Evolutionary conservation across 1,140 invertebrate genomes (phyloP), one percentile per base, ranked within the genome.

Genomic region (Lysiphlebus fabarum): DNA sequence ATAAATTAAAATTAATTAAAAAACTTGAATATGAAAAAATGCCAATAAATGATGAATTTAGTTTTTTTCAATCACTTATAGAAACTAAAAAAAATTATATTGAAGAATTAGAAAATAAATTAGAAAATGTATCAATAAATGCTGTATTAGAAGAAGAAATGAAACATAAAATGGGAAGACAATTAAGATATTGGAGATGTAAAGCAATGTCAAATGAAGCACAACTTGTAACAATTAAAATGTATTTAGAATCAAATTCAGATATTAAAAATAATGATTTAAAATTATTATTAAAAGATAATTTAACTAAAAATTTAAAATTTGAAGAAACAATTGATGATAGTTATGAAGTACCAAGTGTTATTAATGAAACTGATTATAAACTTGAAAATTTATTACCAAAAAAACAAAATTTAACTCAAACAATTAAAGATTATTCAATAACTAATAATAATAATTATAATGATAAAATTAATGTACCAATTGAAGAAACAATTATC

Each of bases 111-210:
- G 53, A 61, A n/a, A 55, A 60, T 12, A 65, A 70, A 48, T 44
- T 76, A 11, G 74, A 76, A 55, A 59, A 63, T 44, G 65, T 70
- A 62, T 68, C 67, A 40, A 70, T 69, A 26, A 58, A 72, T 14
- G 66, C 69, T 53, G 62, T 72, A 40, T 1, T 73, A 11, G 58
- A 68, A 17, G 67, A 72, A 49, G 70, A 75, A 57, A 58, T 57
- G 33, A 68, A 74, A 14, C 56, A 64, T 11, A 63, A 70, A 54
- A 17, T 64, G 2, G 53, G 61, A 5, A 70, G 67, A 56, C 62
- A 75, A 61, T 9, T 75, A 6, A 62, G 59, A 60, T 66, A 68
- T 34, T 77, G 73, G 72, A 65, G 60, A 49, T 58, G 47, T 34
- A 68, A 68, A 62, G 65, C 70, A 8, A 65, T 65, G 33, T 55